These are phyloP conservation scores for Pammene fasciana DNA, from an alignment of 2,888 invertebrate genomes.

Conservation along the genomic window DNA sequence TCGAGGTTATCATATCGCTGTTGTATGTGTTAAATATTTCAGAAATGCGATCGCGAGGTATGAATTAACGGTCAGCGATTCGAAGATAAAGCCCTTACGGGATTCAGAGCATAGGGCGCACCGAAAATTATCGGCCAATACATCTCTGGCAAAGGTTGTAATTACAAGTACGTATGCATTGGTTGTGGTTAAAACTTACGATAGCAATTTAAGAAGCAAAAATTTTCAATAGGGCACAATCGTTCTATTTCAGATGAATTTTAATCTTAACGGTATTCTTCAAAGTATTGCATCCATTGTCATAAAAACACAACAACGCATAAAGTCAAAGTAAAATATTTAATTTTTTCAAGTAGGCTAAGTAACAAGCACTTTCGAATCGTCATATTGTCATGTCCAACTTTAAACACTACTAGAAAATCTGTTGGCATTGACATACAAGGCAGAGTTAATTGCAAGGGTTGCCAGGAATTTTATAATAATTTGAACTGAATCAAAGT, in stretches of 20 bases:
- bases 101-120: conserved; percentile 52
- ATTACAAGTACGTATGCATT: conserved; percentile 31
- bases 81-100: conserved; percentile 62
- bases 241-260: too few relatives aligned
- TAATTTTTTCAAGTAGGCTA: too few relatives aligned
- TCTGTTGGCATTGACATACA: neutral
- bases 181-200: conserved; percentile 11
- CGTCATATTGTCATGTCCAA: too few relatives aligned
- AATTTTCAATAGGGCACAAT: too few relatives aligned
- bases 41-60: conserved; percentile 46
- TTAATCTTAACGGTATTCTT: too few relatives aligned
- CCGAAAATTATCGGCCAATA: conserved; percentile 41
- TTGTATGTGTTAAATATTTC: conserved; percentile 2
- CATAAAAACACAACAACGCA: too few relatives aligned
- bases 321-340: too few relatives aligned
- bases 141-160: conserved; percentile 27
- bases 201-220: neutral
- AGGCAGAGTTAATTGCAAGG: neutral
- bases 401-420: neutral
- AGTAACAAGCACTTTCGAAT: too few relatives aligned
- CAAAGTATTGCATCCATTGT: too few relatives aligned
- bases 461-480: neutral
- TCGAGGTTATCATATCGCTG: neutral
- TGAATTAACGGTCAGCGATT: conserved; percentile 61
- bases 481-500: conserved; percentile 23